phyloP scores from a whole-genome alignment of 2,797 vertebrate species.

The Tragelaphus oryx region DNA sequence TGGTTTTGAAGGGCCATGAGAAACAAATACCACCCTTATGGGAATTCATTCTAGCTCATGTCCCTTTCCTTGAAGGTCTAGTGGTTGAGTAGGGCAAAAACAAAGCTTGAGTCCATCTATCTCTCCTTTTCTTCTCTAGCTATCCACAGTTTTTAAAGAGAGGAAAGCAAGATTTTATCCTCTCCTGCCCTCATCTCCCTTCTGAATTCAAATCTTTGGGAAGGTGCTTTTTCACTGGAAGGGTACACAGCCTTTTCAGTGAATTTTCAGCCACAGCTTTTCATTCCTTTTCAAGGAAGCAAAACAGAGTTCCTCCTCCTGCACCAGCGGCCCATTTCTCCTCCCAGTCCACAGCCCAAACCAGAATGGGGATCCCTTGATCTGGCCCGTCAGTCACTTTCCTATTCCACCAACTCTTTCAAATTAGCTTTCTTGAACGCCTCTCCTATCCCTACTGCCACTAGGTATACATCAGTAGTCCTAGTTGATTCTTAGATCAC shows the following conservation, averaged over 20 bases:
- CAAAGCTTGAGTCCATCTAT: not conserved
- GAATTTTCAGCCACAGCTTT: not conserved
- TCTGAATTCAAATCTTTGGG: conserved; percentile 5
- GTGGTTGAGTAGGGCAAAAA: not conserved
- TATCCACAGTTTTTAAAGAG: conserved; percentile 8
- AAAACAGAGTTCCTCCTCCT: not conserved
- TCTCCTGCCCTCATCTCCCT: not conserved
- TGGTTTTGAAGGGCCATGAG: not conserved
- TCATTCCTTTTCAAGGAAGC: not conserved
- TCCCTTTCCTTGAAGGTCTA: conserved; percentile 15
- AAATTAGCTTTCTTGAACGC: not conserved
- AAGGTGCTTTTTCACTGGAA: not conserved
- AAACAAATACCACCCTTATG: not conserved
- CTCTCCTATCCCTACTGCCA: not conserved
- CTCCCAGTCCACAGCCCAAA: not conserved
- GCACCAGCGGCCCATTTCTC: not conserved
- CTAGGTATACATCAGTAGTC: not conserved
- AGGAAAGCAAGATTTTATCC: conserved; percentile 5
- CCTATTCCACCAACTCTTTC: not conserved
- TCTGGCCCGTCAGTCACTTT: not conserved
- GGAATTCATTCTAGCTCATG: not conserved
- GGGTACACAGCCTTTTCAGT: not conserved
- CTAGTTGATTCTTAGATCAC: conserved; percentile 1
- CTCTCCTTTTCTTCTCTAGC: not conserved
- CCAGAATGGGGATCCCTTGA: not conserved